A percentile compares a stretch with the other conserved stretches of the same genome.
phyloP scores from a whole-genome alignment of 2,888 invertebrate genomes.

The Agrotis puta region DNA sequence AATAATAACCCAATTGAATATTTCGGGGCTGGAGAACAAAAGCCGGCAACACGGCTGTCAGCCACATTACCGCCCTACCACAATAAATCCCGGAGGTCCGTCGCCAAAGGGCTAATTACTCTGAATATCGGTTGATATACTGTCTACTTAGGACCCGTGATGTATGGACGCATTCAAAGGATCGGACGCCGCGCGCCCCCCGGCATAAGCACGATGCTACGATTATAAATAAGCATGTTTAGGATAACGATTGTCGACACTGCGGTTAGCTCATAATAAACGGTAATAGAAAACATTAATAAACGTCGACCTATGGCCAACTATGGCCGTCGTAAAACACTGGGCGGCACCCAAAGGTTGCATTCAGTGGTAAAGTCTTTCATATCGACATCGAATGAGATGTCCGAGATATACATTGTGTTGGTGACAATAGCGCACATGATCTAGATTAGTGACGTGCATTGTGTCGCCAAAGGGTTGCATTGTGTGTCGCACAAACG shows the following conservation, averaged over 20 bases:
- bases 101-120: constrained; percentile 91
- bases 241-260: constrained; percentile 86
- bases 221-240: constrained; percentile 89
- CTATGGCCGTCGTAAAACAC: constrained; percentile 46
- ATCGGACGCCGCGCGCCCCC: constrained; percentile 86
- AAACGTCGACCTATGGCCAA: constrained; percentile 44
- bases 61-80: constrained; percentile 88
- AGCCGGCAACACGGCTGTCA: constrained; percentile 89
- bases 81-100: constrained; percentile 90
- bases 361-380: constrained; percentile 64
- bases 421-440: constrained; percentile 73
- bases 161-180: constrained; percentile 89
- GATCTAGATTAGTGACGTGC: constrained; percentile 85
- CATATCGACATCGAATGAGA: constrained; percentile 81
- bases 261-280: constrained; percentile 63
- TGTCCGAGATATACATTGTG: constrained; percentile 68
- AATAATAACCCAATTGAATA: constrained; percentile 85
- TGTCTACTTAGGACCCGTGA: constrained; percentile 90
- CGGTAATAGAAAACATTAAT: constrained; percentile 64
- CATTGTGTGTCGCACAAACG: constrained; percentile 74
- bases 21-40: constrained; percentile 86
- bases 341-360: constrained; percentile 38
- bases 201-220: constrained; percentile 78
- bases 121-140: constrained; percentile 89
- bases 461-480: constrained; percentile 86